Conservation (phyloP, 2,797 vertebrate genomes). For the Pipistrellus pygmaeus region DNA sequence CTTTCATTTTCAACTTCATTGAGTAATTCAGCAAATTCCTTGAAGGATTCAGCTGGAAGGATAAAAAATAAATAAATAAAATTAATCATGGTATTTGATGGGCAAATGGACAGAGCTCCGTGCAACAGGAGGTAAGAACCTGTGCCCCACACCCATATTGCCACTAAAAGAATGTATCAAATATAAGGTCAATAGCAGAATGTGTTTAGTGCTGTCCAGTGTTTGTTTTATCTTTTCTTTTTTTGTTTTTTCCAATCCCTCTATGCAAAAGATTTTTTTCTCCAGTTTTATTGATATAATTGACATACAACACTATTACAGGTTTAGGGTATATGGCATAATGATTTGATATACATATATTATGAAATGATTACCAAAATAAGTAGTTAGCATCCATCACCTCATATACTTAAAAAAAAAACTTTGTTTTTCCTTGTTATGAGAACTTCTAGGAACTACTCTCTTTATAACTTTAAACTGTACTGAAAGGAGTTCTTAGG, state of each 20-base stretch:
- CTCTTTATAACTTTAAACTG: background rate
- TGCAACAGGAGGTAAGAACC: background rate
- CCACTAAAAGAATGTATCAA: background rate
- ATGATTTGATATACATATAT: background rate
- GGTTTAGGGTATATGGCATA: background rate
- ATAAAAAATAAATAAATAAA: conserved; percentile 73
- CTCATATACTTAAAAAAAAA: background rate
- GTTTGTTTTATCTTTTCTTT: background rate
- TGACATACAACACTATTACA: background rate
- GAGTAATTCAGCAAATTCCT: conserved; percentile 96
- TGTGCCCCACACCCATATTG: background rate
- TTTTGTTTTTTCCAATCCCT: background rate
- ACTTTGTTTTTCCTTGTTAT: background rate
- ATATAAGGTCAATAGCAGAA: background rate
- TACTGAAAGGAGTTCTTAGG: background rate
- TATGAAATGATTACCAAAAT: background rate
- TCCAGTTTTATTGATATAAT: background rate
- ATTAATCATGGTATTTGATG: conserved; percentile 53
- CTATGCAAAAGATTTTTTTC: background rate
- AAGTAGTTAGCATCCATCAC: background rate
- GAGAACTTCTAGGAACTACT: background rate
- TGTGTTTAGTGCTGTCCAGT: background rate
- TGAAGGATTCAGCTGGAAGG: conserved; percentile 95
- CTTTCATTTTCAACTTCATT: conserved; percentile 97
- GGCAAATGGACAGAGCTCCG: background rate